Base-by-base conservation (phyloP, 2,888 invertebrate species). In the Nematopogon swammerdamellus region DNA sequence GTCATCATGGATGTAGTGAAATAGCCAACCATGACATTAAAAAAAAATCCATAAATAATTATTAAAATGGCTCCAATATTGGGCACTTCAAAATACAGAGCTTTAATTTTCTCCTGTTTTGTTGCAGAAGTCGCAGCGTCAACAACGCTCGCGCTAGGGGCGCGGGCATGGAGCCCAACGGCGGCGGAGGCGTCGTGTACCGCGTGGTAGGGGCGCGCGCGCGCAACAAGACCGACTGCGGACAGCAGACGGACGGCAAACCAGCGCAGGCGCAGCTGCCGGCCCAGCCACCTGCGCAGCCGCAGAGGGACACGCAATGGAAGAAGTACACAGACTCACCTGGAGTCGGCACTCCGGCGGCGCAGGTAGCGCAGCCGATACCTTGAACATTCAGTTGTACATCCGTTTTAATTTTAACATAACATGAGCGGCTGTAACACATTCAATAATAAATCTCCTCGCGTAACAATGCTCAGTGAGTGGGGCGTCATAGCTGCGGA, bases 291-390 rank as follows among this genome's bases (percentile, higher is more conserved):
- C n/a, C n/a, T n/a, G 11, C 53, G 51, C 52, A 53, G 52, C 59
- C 72, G 10, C 70, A 75, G 67, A 8, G 36, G 19, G 80, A 80
- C 52, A 77, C 77, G 52, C 85, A 85, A 47, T 85, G 85, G 85
- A 85, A 85, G 66, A 81, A 85, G 56, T 85, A 85, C 60, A 84
- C 83, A 20, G 85, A 85, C 62, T 84, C 84, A 17, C 84, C 85
- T 14, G 85, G 85, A 51, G 84, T 85, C 45, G 84, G 85, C 20
- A 79, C 83, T 54, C 84, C 84, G 19, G 76, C 84, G 19, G 76
- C 77, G 45, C 54, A 65, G 70, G 77, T 68, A 60, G n/a, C n/a
- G 49, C 49, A 17, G 44, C 45, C 30, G n/a, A n/a, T n/a, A n/a
- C n/a, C n/a, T n/a, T n/a, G n/a, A n/a, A n/a, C n/a, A n/a, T n/a